Conservation (phyloP, 2,113 vertebrate genomes). For the Eurypyga helias region DNA sequence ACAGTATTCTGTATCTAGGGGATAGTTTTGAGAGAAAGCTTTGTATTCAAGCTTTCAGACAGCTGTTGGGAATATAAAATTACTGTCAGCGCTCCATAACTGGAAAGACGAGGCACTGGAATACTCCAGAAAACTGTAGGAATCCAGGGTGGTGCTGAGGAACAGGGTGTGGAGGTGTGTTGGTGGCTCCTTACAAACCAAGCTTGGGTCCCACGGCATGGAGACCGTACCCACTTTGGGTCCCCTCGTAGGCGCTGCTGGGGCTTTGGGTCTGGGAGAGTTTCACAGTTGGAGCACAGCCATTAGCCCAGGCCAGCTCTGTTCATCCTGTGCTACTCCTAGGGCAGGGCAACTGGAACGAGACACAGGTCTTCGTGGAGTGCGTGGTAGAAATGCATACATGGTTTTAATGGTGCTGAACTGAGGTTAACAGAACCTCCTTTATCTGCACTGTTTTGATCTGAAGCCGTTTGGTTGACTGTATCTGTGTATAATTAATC, state of each 20-base stretch:
- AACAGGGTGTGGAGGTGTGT: background rate
- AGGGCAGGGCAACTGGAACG: background rate
- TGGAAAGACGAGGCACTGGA: background rate
- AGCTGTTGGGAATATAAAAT: background rate
- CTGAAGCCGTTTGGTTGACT: background rate
- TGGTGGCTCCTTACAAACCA: background rate
- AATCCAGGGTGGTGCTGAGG: background rate
- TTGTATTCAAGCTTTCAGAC: background rate
- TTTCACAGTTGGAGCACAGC: background rate
- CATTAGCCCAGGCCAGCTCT: background rate
- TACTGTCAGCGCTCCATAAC: too few species aligned
- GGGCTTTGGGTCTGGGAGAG: background rate
- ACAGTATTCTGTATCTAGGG: background rate
- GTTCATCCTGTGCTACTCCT: background rate
- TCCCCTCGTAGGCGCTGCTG: background rate
- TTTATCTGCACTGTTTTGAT: background rate
- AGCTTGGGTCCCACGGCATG: background rate
- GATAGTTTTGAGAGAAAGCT: background rate
- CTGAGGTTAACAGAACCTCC: background rate
- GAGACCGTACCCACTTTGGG: background rate
- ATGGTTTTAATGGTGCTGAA: background rate
- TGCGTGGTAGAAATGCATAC: rapidly evolving
- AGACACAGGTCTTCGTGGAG: background rate
- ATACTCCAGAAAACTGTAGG: background rate
- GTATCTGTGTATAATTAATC: background rate